These are phyloP conservation scores for Empidonax alnorum DNA, from an alignment of 2,113 vertebrate genomes.

Conservation along the genomic window DNA sequence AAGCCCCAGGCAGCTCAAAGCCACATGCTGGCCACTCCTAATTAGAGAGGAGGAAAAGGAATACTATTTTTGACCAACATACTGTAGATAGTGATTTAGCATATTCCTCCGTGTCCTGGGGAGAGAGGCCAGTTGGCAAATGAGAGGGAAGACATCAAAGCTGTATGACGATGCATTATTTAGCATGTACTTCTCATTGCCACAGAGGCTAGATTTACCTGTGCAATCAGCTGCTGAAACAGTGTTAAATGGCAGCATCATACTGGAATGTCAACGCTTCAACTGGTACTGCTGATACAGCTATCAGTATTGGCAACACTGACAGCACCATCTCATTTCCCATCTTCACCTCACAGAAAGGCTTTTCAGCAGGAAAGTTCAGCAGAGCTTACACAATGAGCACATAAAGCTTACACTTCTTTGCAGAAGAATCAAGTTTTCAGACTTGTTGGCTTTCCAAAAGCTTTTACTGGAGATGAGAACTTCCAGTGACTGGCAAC, in stretches of 20 bases:
- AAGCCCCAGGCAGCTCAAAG: background rate
- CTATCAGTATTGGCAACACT: background rate
- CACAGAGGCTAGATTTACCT: background rate
- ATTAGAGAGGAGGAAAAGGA: background rate
- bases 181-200: background rate
- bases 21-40: background rate
- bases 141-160: background rate
- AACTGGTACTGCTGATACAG: background rate
- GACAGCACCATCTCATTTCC: background rate
- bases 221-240: background rate
- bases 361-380: background rate
- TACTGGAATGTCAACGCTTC: background rate
- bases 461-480: background rate
- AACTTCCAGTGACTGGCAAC: background rate
- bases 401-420: background rate
- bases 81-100: background rate
- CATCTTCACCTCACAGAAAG: background rate
- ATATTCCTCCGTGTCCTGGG: background rate
- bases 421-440: background rate
- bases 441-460: background rate
- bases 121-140: background rate
- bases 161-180: background rate
- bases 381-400: background rate
- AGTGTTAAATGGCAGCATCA: background rate
- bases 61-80: background rate